These are phyloP conservation scores for Linyphia triangularis DNA, from an alignment of 2,888 invertebrate genomes.

Conservation along the genomic window DNA sequence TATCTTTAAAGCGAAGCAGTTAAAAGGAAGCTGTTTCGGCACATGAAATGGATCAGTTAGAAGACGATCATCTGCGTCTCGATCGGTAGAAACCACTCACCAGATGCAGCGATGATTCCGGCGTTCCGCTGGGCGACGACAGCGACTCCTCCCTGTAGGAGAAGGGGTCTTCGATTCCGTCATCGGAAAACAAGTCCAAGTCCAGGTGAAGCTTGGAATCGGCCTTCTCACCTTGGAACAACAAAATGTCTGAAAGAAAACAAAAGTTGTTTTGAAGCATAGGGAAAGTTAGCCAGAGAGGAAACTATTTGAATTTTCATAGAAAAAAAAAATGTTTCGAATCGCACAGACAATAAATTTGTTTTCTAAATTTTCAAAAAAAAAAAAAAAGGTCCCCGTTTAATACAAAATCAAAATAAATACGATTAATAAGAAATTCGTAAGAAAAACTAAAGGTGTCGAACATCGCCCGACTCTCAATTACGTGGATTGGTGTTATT, in stretches of 20 bases:
- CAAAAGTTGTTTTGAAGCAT: too few species aligned
- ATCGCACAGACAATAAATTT: background rate
- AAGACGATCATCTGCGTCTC: too few species aligned
- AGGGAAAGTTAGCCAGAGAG: too few species aligned
- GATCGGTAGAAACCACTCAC: conserved; percentile 8
- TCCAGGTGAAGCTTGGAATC: conserved; percentile 70
- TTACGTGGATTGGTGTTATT: too few species aligned
- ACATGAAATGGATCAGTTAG: too few species aligned
- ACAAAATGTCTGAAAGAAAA: conserved; percentile 68
- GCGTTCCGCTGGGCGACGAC: conserved; percentile 75
- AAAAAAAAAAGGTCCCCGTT: background rate
- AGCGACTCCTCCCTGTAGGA: conserved; percentile 76
- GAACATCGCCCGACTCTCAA: too few species aligned
- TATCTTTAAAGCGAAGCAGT: too few species aligned
- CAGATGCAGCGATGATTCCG: conserved; percentile 67
- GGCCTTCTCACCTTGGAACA: conserved; percentile 72
- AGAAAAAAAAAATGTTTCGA: too few species aligned
- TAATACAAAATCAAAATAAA: background rate
- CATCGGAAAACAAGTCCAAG: conserved; percentile 60
- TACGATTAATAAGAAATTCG: background rate
- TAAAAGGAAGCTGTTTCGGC: too few species aligned
- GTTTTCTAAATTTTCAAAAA: background rate
- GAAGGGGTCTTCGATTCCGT: conserved; percentile 76
- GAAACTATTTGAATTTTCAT: too few species aligned
- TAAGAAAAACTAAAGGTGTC: too few species aligned